Conservation (phyloP, 2,113 vertebrate species). For the Oryzias curvinotus region DNA sequence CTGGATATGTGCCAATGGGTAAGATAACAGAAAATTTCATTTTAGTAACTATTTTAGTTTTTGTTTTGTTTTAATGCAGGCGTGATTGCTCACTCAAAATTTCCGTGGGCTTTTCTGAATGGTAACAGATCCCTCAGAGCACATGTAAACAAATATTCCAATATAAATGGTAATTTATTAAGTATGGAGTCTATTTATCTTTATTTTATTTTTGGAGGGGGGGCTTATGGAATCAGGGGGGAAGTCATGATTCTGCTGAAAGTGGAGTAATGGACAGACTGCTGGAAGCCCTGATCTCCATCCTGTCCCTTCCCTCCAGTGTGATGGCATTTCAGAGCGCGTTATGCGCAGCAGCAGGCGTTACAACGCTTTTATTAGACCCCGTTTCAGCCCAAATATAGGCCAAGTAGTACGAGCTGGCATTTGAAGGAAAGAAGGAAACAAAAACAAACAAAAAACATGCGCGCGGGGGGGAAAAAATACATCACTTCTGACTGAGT, state of each 20-base stretch:
- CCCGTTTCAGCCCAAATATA: slow-evolving; percentile 43
- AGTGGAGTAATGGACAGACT: slow-evolving; percentile 49
- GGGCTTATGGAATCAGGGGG: neutral
- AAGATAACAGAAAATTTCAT: neutral
- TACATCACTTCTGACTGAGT: slow-evolving; percentile 40
- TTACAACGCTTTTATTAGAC: slow-evolving; percentile 17
- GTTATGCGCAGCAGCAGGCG: slow-evolving; percentile 48
- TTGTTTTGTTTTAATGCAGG: slow-evolving; percentile 21
- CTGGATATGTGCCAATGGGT: neutral
- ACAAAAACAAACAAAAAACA: slow-evolving; percentile 2
- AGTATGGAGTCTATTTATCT: slow-evolving; percentile 45
- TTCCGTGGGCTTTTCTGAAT: slow-evolving; percentile 33
- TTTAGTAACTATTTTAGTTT: neutral
- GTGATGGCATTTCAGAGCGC: slow-evolving; percentile 72
- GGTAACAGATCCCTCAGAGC: slow-evolving; percentile 25
- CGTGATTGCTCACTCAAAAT: slow-evolving; percentile 45
- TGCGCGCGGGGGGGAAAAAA: slow-evolving; percentile 8
- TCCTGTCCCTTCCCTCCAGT: slow-evolving; percentile 56
- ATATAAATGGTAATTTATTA: slow-evolving; percentile 32
- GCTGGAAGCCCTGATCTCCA: slow-evolving; percentile 53
- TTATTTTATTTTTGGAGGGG: slow-evolving; percentile 40
- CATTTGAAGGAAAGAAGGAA: slow-evolving; percentile 13
- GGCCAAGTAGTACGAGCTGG: slow-evolving; percentile 44
- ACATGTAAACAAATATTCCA: slow-evolving; percentile 39
- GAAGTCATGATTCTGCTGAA: slow-evolving; percentile 51